phyloP scores from a whole-genome alignment of 2,888 invertebrate species.

The Acrobasis repandana region DNA sequence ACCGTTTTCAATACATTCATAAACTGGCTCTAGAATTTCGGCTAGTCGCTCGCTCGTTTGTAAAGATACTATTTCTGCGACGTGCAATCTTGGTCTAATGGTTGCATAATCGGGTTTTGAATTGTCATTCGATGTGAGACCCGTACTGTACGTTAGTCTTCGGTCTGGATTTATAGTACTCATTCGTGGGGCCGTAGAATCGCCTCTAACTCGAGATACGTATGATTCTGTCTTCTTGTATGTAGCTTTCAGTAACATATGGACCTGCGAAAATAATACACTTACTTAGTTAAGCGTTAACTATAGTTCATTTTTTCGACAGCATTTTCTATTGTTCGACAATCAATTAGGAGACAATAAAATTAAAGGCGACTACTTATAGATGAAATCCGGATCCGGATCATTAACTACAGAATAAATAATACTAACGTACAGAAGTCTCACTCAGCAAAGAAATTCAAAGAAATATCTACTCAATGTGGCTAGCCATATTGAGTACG shows the following conservation, averaged over 20 bases:
- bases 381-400: no score
- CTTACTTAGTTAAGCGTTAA: neutral
- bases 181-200: constrained; percentile 50
- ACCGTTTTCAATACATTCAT: constrained; percentile 67
- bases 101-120: constrained; percentile 50
- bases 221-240: constrained; percentile 73
- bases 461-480: no score
- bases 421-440: no score
- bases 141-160: constrained; percentile 68
- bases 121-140: constrained; percentile 48
- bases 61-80: constrained; percentile 75
- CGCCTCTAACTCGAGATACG: constrained; percentile 62
- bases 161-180: constrained; percentile 52
- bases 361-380: no score
- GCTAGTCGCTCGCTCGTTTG: constrained; percentile 70
- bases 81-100: constrained; percentile 62
- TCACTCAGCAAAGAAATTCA: no score
- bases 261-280: constrained; percentile 53
- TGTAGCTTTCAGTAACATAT: constrained; percentile 63
- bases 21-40: constrained; percentile 72
- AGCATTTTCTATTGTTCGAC: no score
- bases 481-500: no score
- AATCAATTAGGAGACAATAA: no score
- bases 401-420: no score
- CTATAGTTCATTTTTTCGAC: no score